Evolutionary conservation across 1,140 invertebrate species (phyloP).

Genomic region (Arctopsyche grandis): DNA sequence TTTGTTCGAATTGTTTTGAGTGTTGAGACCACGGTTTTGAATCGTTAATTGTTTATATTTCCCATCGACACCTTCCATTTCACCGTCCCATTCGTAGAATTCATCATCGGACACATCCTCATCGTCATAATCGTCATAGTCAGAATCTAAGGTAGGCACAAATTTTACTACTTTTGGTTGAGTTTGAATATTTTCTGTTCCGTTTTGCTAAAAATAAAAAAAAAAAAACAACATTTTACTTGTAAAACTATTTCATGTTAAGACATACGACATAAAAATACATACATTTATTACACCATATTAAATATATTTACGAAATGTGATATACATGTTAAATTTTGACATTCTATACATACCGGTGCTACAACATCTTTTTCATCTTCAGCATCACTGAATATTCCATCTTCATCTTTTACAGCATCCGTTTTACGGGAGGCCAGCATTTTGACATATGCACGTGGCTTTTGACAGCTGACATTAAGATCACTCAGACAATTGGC

Average conservation of each 20-base stretch:
- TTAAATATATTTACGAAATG: no score
- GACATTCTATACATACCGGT: no score
- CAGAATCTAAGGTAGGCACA: background rate
- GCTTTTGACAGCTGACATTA: background rate
- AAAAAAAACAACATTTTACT: background rate
- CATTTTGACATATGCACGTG: background rate
- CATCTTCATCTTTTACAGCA: background rate
- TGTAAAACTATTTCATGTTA: background rate
- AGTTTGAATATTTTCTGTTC: background rate
- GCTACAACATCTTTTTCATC: no score
- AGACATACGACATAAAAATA: no score
- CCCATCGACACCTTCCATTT: conserved; percentile 35
- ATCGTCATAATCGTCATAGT: conserved; percentile 30
- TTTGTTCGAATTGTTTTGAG: conserved; percentile 74
- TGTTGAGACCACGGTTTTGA: conserved; percentile 58
- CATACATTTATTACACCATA: no score
- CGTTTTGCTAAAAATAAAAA: background rate
- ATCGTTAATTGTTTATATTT: conserved; percentile 48
- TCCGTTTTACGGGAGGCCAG: background rate
- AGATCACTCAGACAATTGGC: background rate
- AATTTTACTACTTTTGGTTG: background rate
- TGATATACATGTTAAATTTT: no score
- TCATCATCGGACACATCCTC: conserved; percentile 56
- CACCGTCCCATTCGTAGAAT: conserved; percentile 61
- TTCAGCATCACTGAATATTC: conserved; percentile 36